phyloP scores from a whole-genome alignment of 35 echinoderm and acorn worm genomes.

The Anneissia japonica region DNA sequence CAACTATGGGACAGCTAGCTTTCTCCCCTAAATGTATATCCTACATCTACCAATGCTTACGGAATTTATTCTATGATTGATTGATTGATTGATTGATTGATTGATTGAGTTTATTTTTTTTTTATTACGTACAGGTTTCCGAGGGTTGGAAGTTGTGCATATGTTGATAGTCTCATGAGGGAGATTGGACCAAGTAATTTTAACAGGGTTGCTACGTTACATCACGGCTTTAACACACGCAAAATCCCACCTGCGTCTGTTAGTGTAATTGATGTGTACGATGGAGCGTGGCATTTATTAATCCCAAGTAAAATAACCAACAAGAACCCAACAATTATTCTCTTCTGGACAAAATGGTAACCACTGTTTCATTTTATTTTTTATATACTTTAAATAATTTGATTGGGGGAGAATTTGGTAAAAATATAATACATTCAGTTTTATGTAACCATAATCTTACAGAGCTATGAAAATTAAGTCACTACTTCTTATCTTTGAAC shows the following conservation, averaged over 20 bases:
- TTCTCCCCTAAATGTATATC: too few species aligned
- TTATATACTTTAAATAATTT: neutral
- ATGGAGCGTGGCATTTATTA: constrained; percentile 45
- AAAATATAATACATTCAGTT: neutral
- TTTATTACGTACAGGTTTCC: constrained; percentile 38
- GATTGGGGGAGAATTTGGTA: neutral
- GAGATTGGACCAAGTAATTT: neutral
- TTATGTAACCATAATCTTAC: neutral
- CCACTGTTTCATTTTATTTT: neutral
- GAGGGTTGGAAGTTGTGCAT: constrained; percentile 56
- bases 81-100: too few species aligned
- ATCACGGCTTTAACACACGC: constrained; percentile 36
- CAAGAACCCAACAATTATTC: constrained; percentile 59
- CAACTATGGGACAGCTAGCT: too few species aligned
- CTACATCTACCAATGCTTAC: too few species aligned
- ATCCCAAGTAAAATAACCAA: constrained; percentile 77
- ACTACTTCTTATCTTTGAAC: neutral
- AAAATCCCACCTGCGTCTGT: constrained; percentile 66
- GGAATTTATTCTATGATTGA: too few species aligned
- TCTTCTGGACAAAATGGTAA: constrained; percentile 93
- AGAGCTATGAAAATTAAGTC: neutral
- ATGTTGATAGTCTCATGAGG: constrained; percentile 48
- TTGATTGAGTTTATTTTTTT: too few species aligned
- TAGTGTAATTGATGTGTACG: constrained; percentile 60
- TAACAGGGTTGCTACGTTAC: neutral